A percentile compares a stretch with the other conserved stretches of the same genome.
phyloP scores from a whole-genome alignment of 2,113 vertebrate species.

The Orientallactaga bullata region DNA sequence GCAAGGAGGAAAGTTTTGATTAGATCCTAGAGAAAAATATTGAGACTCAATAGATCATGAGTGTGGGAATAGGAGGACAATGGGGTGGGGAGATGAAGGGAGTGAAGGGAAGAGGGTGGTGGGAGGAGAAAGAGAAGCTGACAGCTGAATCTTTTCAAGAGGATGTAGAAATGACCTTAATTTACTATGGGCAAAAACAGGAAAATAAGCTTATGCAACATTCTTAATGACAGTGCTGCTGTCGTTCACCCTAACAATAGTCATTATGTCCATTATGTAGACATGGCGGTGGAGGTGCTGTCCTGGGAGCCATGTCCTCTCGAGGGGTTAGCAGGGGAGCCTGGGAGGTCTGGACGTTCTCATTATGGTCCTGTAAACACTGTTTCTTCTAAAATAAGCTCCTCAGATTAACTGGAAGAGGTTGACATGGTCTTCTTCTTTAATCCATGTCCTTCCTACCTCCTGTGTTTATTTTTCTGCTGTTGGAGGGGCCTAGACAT shows the following conservation, averaged over 20 bases:
- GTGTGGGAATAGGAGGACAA: neutral
- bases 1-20: neutral
- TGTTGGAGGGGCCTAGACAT: neutral
- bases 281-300: conserved; percentile 1
- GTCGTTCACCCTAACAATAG: conserved; percentile 52
- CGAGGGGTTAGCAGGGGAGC: neutral
- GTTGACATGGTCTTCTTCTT: conserved; percentile 37
- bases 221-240: conserved; percentile 67
- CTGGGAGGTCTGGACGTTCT: conserved; percentile 42
- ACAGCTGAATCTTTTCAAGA: conserved; percentile 58
- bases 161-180: conserved; percentile 39
- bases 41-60: neutral
- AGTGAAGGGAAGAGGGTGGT: neutral
- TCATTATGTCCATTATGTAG: conserved; percentile 68
- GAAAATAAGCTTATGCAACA: conserved; percentile 50
- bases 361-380: conserved; percentile 32
- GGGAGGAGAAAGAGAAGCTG: neutral
- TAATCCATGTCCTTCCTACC: neutral
- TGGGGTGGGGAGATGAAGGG: neutral
- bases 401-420: conserved; percentile 5
- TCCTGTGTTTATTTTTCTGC: conserved; percentile 60
- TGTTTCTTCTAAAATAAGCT: conserved; percentile 58
- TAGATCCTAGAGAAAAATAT: neutral
- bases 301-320: neutral
- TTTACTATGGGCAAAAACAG: conserved; percentile 49